Evolutionary conservation across 2,888 invertebrate species (phyloP), one percentile per base, ranked within the genome.

Genomic region (Cataglyphis rosenhaueri): DNA sequence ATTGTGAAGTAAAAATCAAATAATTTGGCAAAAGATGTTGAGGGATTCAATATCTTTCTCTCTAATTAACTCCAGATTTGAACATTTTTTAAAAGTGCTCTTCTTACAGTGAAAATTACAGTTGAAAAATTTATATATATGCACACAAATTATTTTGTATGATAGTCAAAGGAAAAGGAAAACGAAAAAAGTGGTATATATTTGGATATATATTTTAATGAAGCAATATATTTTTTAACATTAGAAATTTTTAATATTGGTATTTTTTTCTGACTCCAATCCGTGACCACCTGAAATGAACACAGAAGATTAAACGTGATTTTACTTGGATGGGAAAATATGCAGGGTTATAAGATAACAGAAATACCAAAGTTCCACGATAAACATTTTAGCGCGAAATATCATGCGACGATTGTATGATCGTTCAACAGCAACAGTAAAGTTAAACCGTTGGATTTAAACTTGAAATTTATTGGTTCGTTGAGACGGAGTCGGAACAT

Each of bases 401-500:
- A 78, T 44, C 79, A 65, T 25, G 41, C 65, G 55, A 76, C 78
- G 81, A 76, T 78, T 59, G 59, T 29, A 44, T 32, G 79, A 82
- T 78, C 65, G 81, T 59, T 76, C 25, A n/a, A 35, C 55, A 74
- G 65, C 64, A 74, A 48, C 44, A 55, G 59, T 78, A 59, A 78
- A 78, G 78, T 82, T 82, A 41, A 65, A 82, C 65, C 12, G 21
- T 29, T 44, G 78, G 57, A 65, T 75, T 66, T 75, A 65, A 81
- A 82, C 44, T 73, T 59, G 35, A 59, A 73, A 79, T 79, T 79
- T 76, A 78, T 76, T 82, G 57, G 55, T 81, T 57, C 38, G 70
- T 79, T 65, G 70, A 38, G 18, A 78, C 25, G 64, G 1, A 59
- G 41, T 59, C 10, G 35, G 29, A 29, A 32, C 52, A 61, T 68